A percentile compares a stretch with the other conserved stretches of the same genome.
These are phyloP conservation scores for Leptatherina wallacei DNA, from an alignment of 2,797 vertebrate species.

Conservation along the genomic window DNA sequence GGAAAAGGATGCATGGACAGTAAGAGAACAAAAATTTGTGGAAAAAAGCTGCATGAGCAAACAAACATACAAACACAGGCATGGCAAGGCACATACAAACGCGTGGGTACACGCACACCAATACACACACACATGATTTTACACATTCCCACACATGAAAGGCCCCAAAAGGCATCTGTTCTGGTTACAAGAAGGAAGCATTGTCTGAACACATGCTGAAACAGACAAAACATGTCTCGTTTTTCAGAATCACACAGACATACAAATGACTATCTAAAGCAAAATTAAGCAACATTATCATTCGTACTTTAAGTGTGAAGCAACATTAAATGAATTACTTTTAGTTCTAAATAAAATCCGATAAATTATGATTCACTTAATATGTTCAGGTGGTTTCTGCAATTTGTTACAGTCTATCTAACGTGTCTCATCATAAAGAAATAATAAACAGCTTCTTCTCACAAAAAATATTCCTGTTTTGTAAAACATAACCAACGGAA, in stretches of 20 bases:
- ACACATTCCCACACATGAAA: constrained; percentile 83
- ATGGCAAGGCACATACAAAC: constrained; percentile 38
- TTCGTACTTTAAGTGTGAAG: neutral
- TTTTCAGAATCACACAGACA: constrained; percentile 62
- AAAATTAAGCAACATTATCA: constrained; percentile 32
- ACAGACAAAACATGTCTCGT: constrained; percentile 86
- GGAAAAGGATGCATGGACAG: constrained; percentile 46
- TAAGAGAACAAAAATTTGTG: constrained; percentile 54
- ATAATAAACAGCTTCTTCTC: neutral
- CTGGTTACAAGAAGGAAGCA: constrained; percentile 83
- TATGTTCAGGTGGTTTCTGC: neutral
- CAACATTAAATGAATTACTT: constrained; percentile 3
- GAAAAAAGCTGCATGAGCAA: constrained; percentile 56
- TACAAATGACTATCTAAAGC: constrained; percentile 24
- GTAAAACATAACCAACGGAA: too few species aligned
- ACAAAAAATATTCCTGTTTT: too few species aligned
- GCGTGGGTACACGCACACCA: constrained; percentile 24
- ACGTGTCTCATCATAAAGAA: neutral
- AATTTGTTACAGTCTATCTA: neutral
- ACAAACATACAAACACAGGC: constrained; percentile 54
- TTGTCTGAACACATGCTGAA: constrained; percentile 84
- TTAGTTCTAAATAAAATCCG: neutral
- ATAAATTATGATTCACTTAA: neutral
- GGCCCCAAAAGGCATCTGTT: constrained; percentile 81
- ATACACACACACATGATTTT: constrained; percentile 49